A percentile compares a stretch with the other conserved stretches of the same genome.
These are phyloP conservation scores for Himalopsyche tibetana DNA, from an alignment of 2,888 invertebrate species.

Conservation along the genomic window DNA sequence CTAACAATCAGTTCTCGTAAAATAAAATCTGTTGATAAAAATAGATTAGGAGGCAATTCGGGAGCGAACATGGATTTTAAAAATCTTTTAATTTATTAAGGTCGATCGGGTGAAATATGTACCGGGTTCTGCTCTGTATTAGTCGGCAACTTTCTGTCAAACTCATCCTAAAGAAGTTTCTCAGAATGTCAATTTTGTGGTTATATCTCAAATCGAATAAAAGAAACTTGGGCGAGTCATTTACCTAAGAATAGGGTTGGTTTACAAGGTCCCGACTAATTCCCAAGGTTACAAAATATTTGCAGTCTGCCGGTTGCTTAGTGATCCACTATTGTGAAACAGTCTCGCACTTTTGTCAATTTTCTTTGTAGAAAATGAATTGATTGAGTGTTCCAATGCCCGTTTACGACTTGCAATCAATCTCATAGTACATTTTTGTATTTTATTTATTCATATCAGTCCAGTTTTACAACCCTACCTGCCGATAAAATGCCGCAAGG, in stretches of 20 bases:
- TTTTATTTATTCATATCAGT: too few species aligned
- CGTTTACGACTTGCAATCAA: neutral
- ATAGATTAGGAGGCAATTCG: too few species aligned
- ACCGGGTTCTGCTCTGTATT: neutral
- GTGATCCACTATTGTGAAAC: constrained; percentile 6
- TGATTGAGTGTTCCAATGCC: too few species aligned
- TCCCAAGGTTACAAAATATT: constrained; percentile 32
- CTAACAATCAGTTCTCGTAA: too few species aligned
- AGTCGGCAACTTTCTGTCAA: constrained; percentile 40
- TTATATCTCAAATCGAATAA: constrained; percentile 24
- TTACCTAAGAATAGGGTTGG: constrained; percentile 41
- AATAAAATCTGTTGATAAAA: too few species aligned
- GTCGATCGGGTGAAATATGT: neutral
- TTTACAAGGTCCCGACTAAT: neutral
- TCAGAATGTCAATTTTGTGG: constrained; percentile 8
- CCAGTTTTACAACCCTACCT: too few species aligned
- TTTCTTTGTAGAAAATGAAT: neutral
- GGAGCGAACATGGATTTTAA: neutral
- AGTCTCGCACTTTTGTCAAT: constrained; percentile 7
- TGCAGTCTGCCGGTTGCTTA: constrained; percentile 13
- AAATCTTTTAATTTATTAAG: neutral
- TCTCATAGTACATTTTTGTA: neutral
- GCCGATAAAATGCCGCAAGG: too few species aligned
- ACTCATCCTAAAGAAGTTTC: constrained; percentile 33
- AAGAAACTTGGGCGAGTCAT: constrained; percentile 23